A percentile compares a stretch with the other conserved stretches of the same genome.
phyloP scores from a whole-genome alignment of 1,140 invertebrate species.

The Drosophila bipectinata region DNA sequence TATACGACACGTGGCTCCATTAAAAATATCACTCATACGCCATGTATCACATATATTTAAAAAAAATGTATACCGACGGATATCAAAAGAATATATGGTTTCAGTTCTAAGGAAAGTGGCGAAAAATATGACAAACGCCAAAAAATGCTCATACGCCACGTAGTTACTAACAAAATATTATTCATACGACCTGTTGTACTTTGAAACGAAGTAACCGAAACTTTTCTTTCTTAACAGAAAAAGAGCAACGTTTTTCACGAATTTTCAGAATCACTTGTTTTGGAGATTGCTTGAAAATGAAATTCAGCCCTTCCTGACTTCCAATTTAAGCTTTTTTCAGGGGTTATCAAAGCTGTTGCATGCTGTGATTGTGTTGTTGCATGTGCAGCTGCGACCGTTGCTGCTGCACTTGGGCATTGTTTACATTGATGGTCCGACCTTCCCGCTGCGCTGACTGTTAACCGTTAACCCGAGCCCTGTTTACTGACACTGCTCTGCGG shows the following conservation, averaged over 20 bases:
- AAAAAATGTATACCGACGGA: background rate
- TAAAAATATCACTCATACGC: background rate
- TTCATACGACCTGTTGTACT: background rate
- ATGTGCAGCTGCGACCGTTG: constrained; percentile 23
- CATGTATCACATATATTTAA: too few species aligned
- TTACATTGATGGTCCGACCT: constrained; percentile 28
- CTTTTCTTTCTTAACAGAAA: background rate
- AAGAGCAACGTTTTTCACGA: background rate
- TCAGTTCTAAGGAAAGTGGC: too few species aligned
- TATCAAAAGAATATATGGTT: too few species aligned
- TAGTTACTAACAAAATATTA: background rate
- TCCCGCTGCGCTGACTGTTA: constrained; percentile 25
- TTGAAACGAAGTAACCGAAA: too few species aligned
- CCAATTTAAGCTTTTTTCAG: constrained; percentile 19
- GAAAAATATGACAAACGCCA: too few species aligned
- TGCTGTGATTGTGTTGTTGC: constrained; percentile 46
- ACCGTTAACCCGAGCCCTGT: constrained; percentile 28
- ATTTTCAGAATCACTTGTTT: background rate
- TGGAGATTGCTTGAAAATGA: background rate
- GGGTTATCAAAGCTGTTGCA: constrained; percentile 21
- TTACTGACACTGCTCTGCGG: constrained; percentile 26
- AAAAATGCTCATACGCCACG: background rate
- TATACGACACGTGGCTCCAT: too few species aligned
- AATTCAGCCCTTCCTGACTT: constrained; percentile 1
- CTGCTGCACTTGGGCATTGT: constrained; percentile 51